Evolutionary conservation across 2,113 vertebrate genomes (phyloP).

Genomic region (Smithornis capensis): DNA sequence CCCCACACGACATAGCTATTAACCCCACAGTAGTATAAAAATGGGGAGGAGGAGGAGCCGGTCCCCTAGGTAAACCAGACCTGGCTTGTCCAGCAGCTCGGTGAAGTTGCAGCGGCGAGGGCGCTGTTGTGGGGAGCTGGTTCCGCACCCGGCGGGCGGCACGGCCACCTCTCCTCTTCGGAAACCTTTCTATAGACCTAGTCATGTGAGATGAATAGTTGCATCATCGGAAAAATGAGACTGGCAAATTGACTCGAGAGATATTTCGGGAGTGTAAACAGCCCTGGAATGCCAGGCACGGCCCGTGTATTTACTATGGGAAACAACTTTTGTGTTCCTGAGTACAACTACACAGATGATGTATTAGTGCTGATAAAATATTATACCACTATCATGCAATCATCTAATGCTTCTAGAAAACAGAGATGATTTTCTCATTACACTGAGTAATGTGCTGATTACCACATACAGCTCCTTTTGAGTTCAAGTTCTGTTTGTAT

Average conservation of each 20-base stretch:
- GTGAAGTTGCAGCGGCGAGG: conserved; percentile 49
- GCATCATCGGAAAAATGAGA: conserved; percentile 74
- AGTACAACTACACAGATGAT: background rate
- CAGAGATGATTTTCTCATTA: conserved; percentile 55
- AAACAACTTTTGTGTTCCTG: background rate
- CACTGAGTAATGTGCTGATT: conserved; percentile 22
- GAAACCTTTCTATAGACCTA: conserved; percentile 77
- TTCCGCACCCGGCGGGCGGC: background rate
- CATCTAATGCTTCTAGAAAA: conserved; percentile 19
- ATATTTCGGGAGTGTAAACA: conserved; percentile 35
- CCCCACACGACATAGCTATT: conserved; percentile 89
- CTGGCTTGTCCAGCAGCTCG: conserved; percentile 68
- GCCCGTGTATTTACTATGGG: background rate
- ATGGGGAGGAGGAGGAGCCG: conserved; percentile 74
- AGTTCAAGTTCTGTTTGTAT: conserved; percentile 17
- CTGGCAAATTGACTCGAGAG: conserved; percentile 67
- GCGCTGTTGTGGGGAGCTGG: conserved; percentile 58
- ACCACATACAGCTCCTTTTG: conserved; percentile 22
- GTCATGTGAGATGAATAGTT: conserved; percentile 83
- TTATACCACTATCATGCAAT: conserved; percentile 1
- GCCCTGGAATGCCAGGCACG: conserved; percentile 37
- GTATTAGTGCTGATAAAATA: background rate
- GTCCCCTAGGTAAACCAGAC: conserved; percentile 78
- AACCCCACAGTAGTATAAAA: conserved; percentile 85
- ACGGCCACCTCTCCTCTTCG: conserved; percentile 19